Evolutionary conservation across 2,113 vertebrate species (phyloP), one percentile per base, ranked within the genome.

Genomic region (Pedionomus torquatus): DNA sequence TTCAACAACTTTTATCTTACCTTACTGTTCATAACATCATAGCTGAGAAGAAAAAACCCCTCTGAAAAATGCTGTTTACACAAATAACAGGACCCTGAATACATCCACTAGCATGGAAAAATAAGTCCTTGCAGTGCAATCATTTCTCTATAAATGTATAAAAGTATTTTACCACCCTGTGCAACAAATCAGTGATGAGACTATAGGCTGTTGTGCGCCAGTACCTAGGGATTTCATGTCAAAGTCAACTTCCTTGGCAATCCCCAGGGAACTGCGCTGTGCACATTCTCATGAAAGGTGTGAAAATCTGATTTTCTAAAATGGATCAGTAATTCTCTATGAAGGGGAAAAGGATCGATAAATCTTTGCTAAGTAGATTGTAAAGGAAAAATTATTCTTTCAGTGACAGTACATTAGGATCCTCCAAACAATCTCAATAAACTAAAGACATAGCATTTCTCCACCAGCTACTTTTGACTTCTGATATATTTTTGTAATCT

Each of bases 301-400:
- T 99, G 99, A 99, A 99, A 99, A 99, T 99, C 98, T 99, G 99
- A 99, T 99, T 99, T 99, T 99, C 99, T 99, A 99, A 99, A 99
- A 99, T 99, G 99, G 99, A 99, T 99, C 98, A 98, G 99, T 99
- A 99, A 99, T 99, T 99, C 99, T 99, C 98, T 98, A 99, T 98
- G 99, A 99, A 99, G 98, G 98, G 98, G 98, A 97, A 98, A 98
- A 97, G 97, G 98, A 99, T 99, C 99, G 94, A 99, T 99, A 99
- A 99, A 99, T 99, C 99, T 99, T 99, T 99, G 99, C 99, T 99
- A 99, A 99, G 98, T 99, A 99, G 99, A 99, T 99, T 99, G 99
- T 99, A 99, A 99, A 99, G 98, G 98, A 98, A 98, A 98, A 99
- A 98, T 97, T 98, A 99, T 99, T 99, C 98, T 99, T 98, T 98